phyloP scores from a whole-genome alignment of 92 coral and sea anemone genomes.

The Diadumene lineata region DNA sequence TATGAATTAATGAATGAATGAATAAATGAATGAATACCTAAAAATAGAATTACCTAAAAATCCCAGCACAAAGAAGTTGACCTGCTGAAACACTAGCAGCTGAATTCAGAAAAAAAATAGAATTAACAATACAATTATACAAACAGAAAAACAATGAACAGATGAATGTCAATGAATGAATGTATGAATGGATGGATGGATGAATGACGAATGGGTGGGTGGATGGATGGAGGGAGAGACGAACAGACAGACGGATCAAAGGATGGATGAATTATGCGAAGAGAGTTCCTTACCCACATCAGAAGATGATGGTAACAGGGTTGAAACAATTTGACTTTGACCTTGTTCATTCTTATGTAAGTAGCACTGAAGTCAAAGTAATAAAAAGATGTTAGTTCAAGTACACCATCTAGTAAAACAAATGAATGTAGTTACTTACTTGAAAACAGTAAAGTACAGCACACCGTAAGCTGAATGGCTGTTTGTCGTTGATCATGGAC shows the following conservation, averaged over 20 bases:
- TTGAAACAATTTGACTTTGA: conserved; percentile 92
- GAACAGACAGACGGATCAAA: no score
- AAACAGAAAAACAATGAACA: no score
- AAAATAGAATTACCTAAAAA: conserved; percentile 77
- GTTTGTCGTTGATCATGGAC: conserved; percentile 99
- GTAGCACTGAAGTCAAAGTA: conserved; percentile 63
- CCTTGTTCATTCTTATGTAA: conserved; percentile 95
- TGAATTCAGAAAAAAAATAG: conserved; percentile 18
- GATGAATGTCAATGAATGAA: no score
- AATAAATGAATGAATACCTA: neutral
- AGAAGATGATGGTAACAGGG: conserved; percentile 89
- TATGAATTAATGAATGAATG: neutral
- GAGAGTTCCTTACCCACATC: conserved; percentile 64
- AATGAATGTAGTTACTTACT: conserved; percentile 41
- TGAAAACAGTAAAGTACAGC: conserved; percentile 97
- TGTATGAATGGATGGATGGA: no score
- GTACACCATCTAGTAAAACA: neutral
- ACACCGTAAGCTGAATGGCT: conserved; percentile 86
- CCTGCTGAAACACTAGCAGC: conserved; percentile 87
- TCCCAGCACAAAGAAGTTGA: conserved; percentile 92
- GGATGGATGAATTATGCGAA: neutral
- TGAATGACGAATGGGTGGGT: no score
- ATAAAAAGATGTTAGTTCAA: neutral
- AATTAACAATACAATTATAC: neutral
- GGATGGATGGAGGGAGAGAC: no score